These are phyloP conservation scores for Champsocephalus esox DNA, from an alignment of 2,797 vertebrate genomes.

Conservation along the genomic window DNA sequence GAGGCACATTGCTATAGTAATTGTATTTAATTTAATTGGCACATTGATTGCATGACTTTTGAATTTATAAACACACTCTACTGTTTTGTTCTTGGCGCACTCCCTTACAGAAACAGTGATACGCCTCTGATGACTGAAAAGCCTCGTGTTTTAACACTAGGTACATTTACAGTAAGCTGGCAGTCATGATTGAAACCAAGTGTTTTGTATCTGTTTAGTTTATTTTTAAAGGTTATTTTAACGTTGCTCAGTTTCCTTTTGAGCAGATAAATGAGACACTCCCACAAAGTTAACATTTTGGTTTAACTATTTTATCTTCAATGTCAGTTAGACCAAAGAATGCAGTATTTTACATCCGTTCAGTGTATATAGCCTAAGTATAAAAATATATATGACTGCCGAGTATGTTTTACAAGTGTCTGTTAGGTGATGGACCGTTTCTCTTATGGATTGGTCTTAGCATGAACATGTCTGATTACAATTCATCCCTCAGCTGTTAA, in stretches of 20 bases:
- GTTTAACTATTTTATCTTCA: slow-evolving; percentile 33
- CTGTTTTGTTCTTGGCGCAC: slow-evolving; percentile 48
- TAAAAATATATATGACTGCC: slow-evolving; percentile 34
- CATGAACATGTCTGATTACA: slow-evolving; percentile 29
- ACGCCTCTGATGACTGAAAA: slow-evolving; percentile 27
- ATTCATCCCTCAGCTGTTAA: slow-evolving; percentile 48
- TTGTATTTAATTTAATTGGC: slow-evolving; percentile 68
- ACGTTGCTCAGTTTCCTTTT: slow-evolving; percentile 55
- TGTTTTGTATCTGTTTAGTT: slow-evolving; percentile 35
- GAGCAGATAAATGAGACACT: slow-evolving; percentile 65
- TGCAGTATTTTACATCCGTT: slow-evolving; percentile 61
- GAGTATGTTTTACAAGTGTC: slow-evolving; percentile 49
- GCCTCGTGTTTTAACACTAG: slow-evolving; percentile 43
- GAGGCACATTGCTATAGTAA: slow-evolving; percentile 56
- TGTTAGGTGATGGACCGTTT: slow-evolving; percentile 29
- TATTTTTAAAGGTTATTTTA: slow-evolving; percentile 45
- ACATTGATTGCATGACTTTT: slow-evolving; percentile 69
- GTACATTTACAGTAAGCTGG: slow-evolving; percentile 1
- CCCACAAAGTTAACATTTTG: slow-evolving; percentile 30
- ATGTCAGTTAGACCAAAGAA: slow-evolving; percentile 24
- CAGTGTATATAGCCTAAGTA: slow-evolving; percentile 36
- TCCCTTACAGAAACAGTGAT: slow-evolving; percentile 48
- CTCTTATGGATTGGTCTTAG: slow-evolving; percentile 40
- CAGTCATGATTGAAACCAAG: slow-evolving; percentile 41
- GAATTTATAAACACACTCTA: slow-evolving; percentile 46